A percentile compares a stretch with the other conserved stretches of the same genome.
phyloP scores from a whole-genome alignment of 2,888 invertebrate species.

The Parnassius glacialis region DNA sequence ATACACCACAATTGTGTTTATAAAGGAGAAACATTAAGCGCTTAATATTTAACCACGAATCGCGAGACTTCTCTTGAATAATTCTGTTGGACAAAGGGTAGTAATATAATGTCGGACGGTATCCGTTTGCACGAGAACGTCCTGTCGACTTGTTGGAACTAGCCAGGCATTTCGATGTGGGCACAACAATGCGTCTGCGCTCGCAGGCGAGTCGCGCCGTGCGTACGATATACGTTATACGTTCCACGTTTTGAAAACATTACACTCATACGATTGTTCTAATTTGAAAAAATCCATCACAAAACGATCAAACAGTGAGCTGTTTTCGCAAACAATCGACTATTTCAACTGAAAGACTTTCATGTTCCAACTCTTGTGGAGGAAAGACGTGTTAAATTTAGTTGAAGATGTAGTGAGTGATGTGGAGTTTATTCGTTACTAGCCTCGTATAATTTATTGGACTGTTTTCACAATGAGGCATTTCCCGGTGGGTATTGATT shows the following conservation, averaged over 20 bases:
- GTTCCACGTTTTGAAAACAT: conserved; percentile 73
- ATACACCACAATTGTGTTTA: neutral
- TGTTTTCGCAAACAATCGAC: conserved; percentile 68
- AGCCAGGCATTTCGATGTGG: conserved; percentile 54
- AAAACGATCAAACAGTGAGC: conserved; percentile 69
- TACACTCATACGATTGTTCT: conserved; percentile 66
- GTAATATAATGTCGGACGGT: conserved; percentile 22
- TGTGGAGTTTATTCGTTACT: conserved; percentile 36
- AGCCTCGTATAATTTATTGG: conserved; percentile 15
- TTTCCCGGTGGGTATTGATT: conserved; percentile 11
- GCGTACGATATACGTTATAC: too few relatives aligned
- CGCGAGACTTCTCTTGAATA: neutral
- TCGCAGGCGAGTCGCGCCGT: conserved; percentile 50
- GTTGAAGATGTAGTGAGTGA: conserved; percentile 37
- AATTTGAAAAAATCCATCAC: conserved; percentile 67
- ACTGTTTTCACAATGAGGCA: conserved; percentile 17
- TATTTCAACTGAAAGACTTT: conserved; percentile 42
- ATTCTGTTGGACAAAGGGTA: conserved; percentile 17
- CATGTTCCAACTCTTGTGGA: conserved; percentile 40
- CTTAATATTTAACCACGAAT: neutral
- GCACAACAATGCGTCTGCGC: conserved; percentile 63
- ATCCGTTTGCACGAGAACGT: conserved; percentile 64
- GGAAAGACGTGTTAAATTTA: conserved; percentile 38
- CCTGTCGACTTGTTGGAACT: conserved; percentile 49
- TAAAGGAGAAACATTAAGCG: neutral